These are phyloP conservation scores for Atethmia centrago DNA, from an alignment of 2,888 invertebrate species.

Conservation along the genomic window DNA sequence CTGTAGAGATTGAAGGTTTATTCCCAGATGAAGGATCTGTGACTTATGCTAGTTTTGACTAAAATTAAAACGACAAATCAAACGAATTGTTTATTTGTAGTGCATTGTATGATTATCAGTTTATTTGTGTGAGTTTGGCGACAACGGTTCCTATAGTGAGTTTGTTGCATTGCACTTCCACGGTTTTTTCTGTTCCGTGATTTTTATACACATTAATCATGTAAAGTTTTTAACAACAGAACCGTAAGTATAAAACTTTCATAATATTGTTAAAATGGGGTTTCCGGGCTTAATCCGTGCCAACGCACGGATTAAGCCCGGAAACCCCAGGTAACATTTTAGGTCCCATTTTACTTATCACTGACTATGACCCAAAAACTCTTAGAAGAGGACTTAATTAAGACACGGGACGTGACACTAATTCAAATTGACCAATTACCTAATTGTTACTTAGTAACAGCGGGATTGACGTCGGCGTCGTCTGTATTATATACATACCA, in stretches of 20 bases:
- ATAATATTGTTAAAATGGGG: neutral
- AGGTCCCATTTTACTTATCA: neutral
- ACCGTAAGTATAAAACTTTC: neutral
- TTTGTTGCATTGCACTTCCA: too few species aligned
- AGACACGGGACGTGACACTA: neutral
- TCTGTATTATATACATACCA: neutral
- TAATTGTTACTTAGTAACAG: neutral
- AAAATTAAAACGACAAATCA: too few species aligned
- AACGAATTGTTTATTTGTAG: too few species aligned
- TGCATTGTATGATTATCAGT: too few species aligned
- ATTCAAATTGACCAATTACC: neutral
- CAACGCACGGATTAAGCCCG: conserved; percentile 9
- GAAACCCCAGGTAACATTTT: neutral
- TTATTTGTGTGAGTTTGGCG: too few species aligned
- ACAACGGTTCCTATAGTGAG: too few species aligned
- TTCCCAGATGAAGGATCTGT: too few species aligned
- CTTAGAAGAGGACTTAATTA: neutral
- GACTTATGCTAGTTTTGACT: too few species aligned
- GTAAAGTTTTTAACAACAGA: conserved; percentile 10
- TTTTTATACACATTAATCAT: neutral
- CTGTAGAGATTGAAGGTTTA: too few species aligned
- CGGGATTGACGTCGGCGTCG: too few species aligned
- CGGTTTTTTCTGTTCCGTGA: too few species aligned
- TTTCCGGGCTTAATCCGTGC: conserved; percentile 13
- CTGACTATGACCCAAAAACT: neutral